Base-by-base conservation (phyloP, 2,797 vertebrate genomes). In the Anguilla megastoma region DNA sequence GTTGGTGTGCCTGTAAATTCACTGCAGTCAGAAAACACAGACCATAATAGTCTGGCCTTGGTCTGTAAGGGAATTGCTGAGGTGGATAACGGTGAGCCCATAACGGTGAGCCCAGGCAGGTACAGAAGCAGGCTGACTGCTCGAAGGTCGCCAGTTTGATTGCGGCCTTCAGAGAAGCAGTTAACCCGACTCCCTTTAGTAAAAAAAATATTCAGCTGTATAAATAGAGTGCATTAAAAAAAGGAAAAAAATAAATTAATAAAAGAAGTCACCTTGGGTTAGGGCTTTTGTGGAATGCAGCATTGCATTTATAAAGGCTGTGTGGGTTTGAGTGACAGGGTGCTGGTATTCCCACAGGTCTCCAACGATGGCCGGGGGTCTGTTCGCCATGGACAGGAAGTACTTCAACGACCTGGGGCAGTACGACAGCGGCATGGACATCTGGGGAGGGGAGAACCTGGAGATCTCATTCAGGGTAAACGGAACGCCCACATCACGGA, bases 381-480 rank as follows among this genome's bases (percentile, higher is more conserved):
- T 99, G 16, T 99, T 99, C 58, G 98, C 98, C 12, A 99, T 99
- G 97, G 94, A 98, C 92, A 96, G 97, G 50, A 95, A 95, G 87
- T 99, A 98, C 89, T 99, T 99, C 63, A 96, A 94, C 0, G 97
- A 98, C 48, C 97, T 99, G 0, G 98, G 98, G 14, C 97, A 98
- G 87, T 99, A 99, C 0, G 98, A 99, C 85, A 95, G 96, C 0
- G 98, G 98, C 91, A 99, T 99, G 98, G 98, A 99, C 92, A 98
- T 99, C 93, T 99, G 98, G 98, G 98, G 98, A 66, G 98, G 98
- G 83, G 98, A 99, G 80, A 99, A 99, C 92, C 93, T 99, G 92
- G 98, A 99, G 91, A 98, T 99, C 91, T 99, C 98, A 58, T 99
- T 99, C 91, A 96, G 98, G 96, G 98, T 99, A 96, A 97, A 91